Evolutionary conservation across 2,888 invertebrate genomes (phyloP).

Genomic region (Clusia tigrina): DNA sequence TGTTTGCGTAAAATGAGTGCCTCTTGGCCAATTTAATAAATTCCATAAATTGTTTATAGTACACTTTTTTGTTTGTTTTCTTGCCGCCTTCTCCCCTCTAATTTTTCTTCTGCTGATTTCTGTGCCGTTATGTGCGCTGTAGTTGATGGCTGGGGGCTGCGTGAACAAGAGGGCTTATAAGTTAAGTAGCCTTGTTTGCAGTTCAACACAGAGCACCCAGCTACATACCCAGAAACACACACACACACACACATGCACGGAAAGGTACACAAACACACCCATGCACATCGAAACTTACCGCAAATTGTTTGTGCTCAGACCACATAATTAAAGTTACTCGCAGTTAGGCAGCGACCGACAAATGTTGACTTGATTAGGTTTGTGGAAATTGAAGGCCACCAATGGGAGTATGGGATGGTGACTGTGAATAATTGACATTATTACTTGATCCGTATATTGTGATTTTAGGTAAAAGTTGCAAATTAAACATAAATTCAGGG

Average conservation of each 20-base stretch:
- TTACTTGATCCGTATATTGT: too few species aligned
- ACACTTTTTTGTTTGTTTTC: background rate
- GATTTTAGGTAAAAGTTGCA: too few species aligned
- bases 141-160: conserved; percentile 11
- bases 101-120: conserved; percentile 5
- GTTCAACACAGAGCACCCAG: conserved; percentile 21
- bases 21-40: conserved; percentile 55
- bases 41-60: conserved; percentile 55
- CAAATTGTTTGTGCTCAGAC: too few species aligned
- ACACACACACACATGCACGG: conserved; percentile 3
- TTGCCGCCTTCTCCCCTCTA: too few species aligned
- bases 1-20: conserved; percentile 34
- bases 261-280: background rate
- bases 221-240: conserved; percentile 16
- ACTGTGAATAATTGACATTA: too few species aligned
- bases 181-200: conserved; percentile 28
- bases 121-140: background rate
- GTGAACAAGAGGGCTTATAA: conserved; percentile 19
- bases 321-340: too few species aligned
- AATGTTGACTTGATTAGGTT: too few species aligned
- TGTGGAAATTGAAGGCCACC: too few species aligned
- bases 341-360: too few species aligned
- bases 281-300: too few species aligned
- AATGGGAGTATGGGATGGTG: too few species aligned
- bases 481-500: too few species aligned